These are phyloP conservation scores for Drosophila greeni DNA, from an alignment of 2,888 invertebrate genomes.

Conservation along the genomic window DNA sequence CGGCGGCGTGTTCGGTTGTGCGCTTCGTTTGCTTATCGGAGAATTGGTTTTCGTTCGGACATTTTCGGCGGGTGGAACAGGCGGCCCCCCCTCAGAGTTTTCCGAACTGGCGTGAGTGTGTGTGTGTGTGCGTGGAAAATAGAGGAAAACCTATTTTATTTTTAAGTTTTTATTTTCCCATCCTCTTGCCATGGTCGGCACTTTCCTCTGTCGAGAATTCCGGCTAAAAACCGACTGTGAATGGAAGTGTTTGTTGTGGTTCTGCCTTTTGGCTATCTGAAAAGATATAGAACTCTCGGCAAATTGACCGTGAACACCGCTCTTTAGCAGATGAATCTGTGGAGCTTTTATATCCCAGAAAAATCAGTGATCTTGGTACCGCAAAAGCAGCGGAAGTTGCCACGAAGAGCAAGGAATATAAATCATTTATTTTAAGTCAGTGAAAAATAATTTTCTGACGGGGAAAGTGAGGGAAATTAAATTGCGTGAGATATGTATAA, in stretches of 20 bases:
- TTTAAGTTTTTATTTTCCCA: conserved; percentile 63
- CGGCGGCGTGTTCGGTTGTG: conserved; percentile 69
- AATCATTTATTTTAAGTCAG: conserved; percentile 17
- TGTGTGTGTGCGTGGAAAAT: conserved; percentile 43
- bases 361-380: conserved; percentile 6
- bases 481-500: conserved; percentile 6
- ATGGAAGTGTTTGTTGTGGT: conserved; percentile 60
- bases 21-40: conserved; percentile 53
- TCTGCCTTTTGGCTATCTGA: conserved; percentile 22
- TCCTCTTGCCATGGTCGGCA: conserved; percentile 45
- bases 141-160: conserved; percentile 62
- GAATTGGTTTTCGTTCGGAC: conserved; percentile 29
- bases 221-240: conserved; percentile 59
- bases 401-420: conserved; percentile 5
- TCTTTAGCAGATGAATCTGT: conserved; percentile 15
- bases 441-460: conserved; percentile 18
- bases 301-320: conserved; percentile 65
- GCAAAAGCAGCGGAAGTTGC: background rate
- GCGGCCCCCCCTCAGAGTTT: conserved; percentile 59
- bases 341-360: conserved; percentile 5
- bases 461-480: conserved; percentile 17
- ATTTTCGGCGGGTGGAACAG: conserved; percentile 55
- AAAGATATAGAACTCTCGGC: conserved; percentile 42
- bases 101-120: conserved; percentile 21
- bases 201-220: conserved; percentile 55